Evolutionary conservation across 1,140 invertebrate genomes (phyloP).

Genomic region (Holcopasites calliopsidis): DNA sequence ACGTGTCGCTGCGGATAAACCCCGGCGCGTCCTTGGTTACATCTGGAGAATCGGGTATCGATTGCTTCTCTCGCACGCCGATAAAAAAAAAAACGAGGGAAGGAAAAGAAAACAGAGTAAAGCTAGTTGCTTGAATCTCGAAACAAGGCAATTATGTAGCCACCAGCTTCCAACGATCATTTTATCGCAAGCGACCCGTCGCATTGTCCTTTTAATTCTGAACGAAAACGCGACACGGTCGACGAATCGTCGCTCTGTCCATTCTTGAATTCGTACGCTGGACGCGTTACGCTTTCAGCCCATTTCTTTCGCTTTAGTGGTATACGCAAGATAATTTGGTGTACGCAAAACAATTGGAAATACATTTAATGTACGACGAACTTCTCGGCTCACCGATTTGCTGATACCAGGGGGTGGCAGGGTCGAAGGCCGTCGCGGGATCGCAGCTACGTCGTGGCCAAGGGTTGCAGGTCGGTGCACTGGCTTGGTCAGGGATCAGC

Average conservation of each 20-base stretch:
- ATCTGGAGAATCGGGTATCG: slow-evolving; percentile 56
- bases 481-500: slow-evolving; percentile 38
- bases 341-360: not conserved
- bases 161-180: not conserved
- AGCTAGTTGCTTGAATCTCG: slow-evolving; percentile 1
- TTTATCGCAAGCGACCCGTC: too few species aligned
- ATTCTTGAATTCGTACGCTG: too few species aligned
- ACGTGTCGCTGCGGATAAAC: slow-evolving; percentile 48
- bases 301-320: too few species aligned
- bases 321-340: too few species aligned
- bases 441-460: not conserved
- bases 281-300: too few species aligned
- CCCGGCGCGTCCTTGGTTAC: slow-evolving; percentile 51
- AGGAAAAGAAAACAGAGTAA: slow-evolving; percentile 9
- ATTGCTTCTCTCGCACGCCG: slow-evolving; percentile 49
- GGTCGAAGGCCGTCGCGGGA: not conserved
- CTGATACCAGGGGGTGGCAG: too few species aligned
- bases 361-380: not conserved
- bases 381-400: not conserved
- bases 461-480: not conserved
- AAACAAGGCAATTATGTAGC: slow-evolving; percentile 45
- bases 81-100: slow-evolving; percentile 35
- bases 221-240: too few species aligned
- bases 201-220: too few species aligned
- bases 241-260: too few species aligned